phyloP scores from a whole-genome alignment of 2,797 vertebrate species.

The Manis crassicaudata region DNA sequence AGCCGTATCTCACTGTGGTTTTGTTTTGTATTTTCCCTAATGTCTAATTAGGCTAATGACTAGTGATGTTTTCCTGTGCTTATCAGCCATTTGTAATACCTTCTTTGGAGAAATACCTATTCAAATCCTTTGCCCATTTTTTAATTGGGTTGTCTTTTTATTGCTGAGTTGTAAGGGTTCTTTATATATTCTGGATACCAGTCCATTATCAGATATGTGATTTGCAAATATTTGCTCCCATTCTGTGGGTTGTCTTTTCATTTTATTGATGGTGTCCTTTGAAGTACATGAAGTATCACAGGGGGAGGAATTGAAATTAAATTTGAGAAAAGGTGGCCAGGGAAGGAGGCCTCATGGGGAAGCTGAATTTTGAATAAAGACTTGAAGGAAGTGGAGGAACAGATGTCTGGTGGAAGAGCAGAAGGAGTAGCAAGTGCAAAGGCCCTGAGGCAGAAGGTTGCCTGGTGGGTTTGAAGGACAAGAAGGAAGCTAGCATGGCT shows the following conservation, averaged over 20 bases:
- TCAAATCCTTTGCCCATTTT: not conserved
- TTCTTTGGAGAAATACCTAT: not conserved
- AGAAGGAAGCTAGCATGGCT: not conserved
- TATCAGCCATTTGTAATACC: not conserved
- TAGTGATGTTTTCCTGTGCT: not conserved
- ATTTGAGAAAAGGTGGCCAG: not conserved
- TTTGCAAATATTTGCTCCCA: not conserved
- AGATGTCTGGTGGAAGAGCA: not conserved
- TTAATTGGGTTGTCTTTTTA: not conserved
- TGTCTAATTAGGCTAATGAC: not conserved
- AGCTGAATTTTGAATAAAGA: not conserved
- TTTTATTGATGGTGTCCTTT: not conserved
- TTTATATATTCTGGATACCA: not conserved
- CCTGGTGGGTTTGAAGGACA: not conserved
- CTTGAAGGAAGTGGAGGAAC: not conserved
- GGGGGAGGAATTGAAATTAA: not conserved
- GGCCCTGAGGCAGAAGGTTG: not conserved
- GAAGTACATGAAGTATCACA: not conserved
- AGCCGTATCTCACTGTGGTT: not conserved
- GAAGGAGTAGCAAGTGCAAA: not conserved
- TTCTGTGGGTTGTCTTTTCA: not conserved
- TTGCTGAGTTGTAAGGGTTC: not conserved
- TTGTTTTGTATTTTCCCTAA: not conserved
- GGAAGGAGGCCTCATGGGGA: not conserved
- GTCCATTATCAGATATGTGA: not conserved